These are phyloP conservation scores for Sterrhoptilus dennistouni DNA, from an alignment of 2,113 vertebrate species.

Conservation along the genomic window DNA sequence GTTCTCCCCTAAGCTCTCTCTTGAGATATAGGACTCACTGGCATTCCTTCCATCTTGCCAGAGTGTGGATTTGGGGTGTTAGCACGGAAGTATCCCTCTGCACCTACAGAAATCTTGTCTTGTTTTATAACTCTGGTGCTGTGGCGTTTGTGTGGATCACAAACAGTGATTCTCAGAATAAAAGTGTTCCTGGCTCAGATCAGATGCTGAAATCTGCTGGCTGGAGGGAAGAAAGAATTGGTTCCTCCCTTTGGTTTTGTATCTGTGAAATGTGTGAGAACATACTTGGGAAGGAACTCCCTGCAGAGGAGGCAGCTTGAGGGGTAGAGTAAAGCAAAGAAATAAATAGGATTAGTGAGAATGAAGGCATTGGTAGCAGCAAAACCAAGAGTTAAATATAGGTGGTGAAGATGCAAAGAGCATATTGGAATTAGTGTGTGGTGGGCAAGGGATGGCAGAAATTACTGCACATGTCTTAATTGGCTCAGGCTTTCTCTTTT, in stretches of 20 bases:
- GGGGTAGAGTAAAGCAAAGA: not conserved
- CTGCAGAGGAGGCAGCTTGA: not conserved
- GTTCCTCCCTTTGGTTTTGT: not conserved
- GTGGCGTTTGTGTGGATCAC: not conserved
- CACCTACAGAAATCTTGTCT: no score
- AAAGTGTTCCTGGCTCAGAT: fast-evolving
- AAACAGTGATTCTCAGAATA: not conserved
- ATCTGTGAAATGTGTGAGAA: not conserved
- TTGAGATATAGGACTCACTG: fast-evolving
- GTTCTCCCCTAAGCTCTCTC: no score
- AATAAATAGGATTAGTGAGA: not conserved
- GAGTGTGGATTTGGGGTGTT: fast-evolving
- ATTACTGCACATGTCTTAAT: not conserved
- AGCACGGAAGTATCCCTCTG: not conserved
- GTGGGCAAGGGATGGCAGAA: not conserved
- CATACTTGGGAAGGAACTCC: not conserved
- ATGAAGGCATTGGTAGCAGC: not conserved
- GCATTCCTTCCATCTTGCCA: fast-evolving
- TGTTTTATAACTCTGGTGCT: not conserved
- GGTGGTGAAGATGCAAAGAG: not conserved
- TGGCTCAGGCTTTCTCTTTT: not conserved
- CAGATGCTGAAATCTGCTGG: not conserved
- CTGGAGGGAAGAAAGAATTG: not conserved
- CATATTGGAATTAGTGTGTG: not conserved
- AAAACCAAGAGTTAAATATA: not conserved